Evolutionary conservation across 2,113 vertebrate genomes (phyloP).

Genomic region (Poeciliopsis retropinna): DNA sequence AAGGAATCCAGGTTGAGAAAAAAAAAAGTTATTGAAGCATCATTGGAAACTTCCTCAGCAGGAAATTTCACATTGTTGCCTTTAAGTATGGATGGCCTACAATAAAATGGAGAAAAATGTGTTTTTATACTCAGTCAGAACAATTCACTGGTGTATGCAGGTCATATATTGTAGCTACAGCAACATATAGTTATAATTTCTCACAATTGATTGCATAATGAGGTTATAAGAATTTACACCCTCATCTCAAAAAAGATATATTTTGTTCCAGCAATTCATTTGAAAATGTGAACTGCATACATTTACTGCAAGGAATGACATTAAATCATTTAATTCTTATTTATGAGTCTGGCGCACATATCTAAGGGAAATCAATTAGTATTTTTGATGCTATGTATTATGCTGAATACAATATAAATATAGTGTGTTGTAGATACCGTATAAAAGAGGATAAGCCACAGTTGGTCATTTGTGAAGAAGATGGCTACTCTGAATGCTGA

Average conservation of each 20-base stretch:
- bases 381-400: background rate
- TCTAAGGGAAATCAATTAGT: background rate
- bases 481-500: too few species aligned
- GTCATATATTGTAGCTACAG: background rate
- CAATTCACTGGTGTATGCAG: background rate
- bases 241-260: background rate
- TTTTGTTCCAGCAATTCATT: background rate
- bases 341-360: background rate
- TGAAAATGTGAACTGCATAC: background rate
- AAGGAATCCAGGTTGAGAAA: background rate
- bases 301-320: background rate
- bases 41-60: background rate
- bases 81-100: background rate
- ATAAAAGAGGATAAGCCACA: background rate
- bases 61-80: background rate
- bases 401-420: background rate
- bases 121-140: background rate
- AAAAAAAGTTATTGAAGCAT: constrained; percentile 7
- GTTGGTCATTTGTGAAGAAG: background rate
- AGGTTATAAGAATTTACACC: background rate
- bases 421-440: background rate
- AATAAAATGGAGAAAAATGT: background rate
- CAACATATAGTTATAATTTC: background rate
- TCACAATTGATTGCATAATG: background rate
- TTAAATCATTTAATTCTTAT: background rate